phyloP scores from a whole-genome alignment of 2,113 vertebrate genomes.

The Callospermophilus lateralis region DNA sequence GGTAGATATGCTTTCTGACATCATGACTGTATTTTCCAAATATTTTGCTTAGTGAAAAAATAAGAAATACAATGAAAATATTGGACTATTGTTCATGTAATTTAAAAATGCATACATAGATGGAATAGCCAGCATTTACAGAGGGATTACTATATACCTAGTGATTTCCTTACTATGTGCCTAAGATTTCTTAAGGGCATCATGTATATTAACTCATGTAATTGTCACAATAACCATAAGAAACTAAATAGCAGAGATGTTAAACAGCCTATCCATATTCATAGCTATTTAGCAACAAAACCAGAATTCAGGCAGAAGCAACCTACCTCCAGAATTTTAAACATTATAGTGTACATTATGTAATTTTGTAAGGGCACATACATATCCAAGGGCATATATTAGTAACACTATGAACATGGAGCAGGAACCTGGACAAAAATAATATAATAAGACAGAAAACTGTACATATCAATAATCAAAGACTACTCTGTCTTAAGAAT shows the following conservation, averaged over 20 bases:
- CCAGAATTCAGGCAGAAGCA: background rate
- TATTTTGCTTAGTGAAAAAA: background rate
- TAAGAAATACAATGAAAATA: background rate
- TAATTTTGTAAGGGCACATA: background rate
- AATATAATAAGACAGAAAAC: background rate
- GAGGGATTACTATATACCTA: background rate
- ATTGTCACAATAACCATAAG: background rate
- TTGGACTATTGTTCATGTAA: background rate
- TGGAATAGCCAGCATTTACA: background rate
- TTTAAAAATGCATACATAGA: background rate
- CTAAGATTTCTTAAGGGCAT: background rate
- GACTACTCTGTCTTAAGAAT: background rate
- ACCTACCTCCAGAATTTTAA: background rate
- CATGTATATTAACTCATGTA: background rate
- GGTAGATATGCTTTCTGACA: background rate
- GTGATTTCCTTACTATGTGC: background rate
- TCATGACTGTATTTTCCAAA: background rate
- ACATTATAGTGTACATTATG: background rate
- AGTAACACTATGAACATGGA: background rate
- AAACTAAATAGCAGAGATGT: background rate
- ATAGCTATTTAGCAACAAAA: background rate
- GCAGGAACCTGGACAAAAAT: background rate
- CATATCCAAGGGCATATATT: background rate
- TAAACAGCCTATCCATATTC: background rate
- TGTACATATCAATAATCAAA: background rate